These are phyloP conservation scores for Buteo buteo DNA, from an alignment of 2,113 vertebrate genomes.

Conservation along the genomic window DNA sequence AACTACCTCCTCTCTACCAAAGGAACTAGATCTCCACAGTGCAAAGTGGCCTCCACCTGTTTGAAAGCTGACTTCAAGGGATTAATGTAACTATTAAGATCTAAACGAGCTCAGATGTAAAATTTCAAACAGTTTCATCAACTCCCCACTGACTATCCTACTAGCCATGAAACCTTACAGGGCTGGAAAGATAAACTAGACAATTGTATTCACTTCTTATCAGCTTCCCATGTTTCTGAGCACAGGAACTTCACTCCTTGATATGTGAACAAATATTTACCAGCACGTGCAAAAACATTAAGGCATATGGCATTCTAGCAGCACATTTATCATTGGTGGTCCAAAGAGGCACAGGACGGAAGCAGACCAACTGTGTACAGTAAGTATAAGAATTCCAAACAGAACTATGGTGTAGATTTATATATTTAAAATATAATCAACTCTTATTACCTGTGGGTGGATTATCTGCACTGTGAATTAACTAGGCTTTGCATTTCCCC, in stretches of 20 bases:
- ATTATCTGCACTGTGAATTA: constrained; percentile 37
- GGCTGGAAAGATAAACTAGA: not conserved
- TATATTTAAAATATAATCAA: constrained; percentile 24
- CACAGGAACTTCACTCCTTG: not conserved
- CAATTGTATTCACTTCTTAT: not conserved
- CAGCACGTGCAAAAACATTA: not conserved
- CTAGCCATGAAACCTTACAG: not conserved
- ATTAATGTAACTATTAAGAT: not conserved
- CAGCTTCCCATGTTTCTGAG: not conserved
- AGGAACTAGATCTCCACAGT: not conserved
- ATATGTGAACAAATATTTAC: not conserved
- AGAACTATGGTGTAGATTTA: not conserved
- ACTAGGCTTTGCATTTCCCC: constrained; percentile 26
- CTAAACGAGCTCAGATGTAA: not conserved
- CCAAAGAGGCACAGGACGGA: not conserved
- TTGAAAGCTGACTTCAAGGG: not conserved
- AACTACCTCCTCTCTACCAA: not conserved
- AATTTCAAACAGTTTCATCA: not conserved
- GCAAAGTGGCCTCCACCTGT: not conserved
- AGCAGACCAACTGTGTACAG: not conserved
- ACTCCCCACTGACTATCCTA: not conserved
- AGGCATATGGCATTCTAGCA: not conserved
- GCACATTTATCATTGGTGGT: not conserved
- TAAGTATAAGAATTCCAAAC: not conserved
- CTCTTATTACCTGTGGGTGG: not conserved